Base-by-base conservation (phyloP, 2,888 invertebrate genomes). In the Rhyacophila evoluta region DNA sequence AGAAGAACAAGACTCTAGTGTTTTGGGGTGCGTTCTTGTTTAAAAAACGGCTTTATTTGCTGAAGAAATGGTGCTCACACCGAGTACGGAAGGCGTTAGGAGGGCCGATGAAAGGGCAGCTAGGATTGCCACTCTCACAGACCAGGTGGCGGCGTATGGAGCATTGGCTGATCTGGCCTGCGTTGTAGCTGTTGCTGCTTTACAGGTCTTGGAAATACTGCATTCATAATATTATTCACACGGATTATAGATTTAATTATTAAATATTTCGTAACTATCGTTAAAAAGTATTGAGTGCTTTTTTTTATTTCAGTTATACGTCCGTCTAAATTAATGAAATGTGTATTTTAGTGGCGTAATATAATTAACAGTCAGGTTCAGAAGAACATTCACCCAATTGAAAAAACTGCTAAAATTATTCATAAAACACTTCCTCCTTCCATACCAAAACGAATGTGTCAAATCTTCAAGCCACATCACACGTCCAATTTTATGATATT, bases 161-260 rank as follows among this genome's bases (percentile, higher is more conserved):
- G 81, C 80, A 10, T 72, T 81, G 25, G 81, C 81, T 29, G 81
- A 81, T 71, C 38, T 81, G 38, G 78, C 81, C 19, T 79, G 77
- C 36, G 72, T 80, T 28, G 81, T 81, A 0, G 81, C 79, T 12
- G 41, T 79, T 19, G 77, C 81, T 5, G 79, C 82, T 38, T 67
- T 82, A 69, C 82, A 82, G 82, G 82, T 82, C 81, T 80, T 74
- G 55, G 55, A 55, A 25, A 55, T 55, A 55, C 19, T 55, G 19
- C 6, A 41, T 41, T 55, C 5, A 55, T 55, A 19, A 25, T 55
- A n/a, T n/a, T n/a, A n/a, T n/a, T n/a, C n/a, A n/a, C n/a, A n/a
- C n/a, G n/a, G n/a, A n/a, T n/a, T n/a, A n/a, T n/a, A n/a, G n/a
- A n/a, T n/a, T n/a, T n/a, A n/a, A n/a, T n/a, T n/a, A n/a, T n/a